Evolutionary conservation across 2,797 vertebrate species (phyloP).

Genomic region (Danio albolineatus): DNA sequence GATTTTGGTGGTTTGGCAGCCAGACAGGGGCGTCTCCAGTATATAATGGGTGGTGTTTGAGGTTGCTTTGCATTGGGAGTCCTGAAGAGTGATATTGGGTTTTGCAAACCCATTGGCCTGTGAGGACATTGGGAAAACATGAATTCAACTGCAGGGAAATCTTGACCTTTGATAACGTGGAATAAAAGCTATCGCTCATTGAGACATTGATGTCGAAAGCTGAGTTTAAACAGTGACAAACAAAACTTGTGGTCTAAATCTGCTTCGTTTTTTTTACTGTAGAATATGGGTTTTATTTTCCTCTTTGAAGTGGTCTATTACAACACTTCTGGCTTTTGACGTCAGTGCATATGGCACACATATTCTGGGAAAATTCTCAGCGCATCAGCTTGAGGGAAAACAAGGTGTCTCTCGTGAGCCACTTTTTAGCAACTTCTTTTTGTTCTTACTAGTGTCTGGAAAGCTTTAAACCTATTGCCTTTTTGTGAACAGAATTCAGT

Average conservation of each 20-base stretch:
- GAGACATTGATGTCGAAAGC: background rate
- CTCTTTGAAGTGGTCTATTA: conserved; percentile 74
- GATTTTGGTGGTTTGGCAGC: conserved; percentile 82
- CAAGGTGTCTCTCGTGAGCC: background rate
- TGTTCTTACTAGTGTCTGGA: background rate
- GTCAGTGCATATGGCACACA: conserved; percentile 50
- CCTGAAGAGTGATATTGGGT: conserved; percentile 88
- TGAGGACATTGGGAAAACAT: conserved; percentile 49
- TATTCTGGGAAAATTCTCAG: conserved; percentile 35
- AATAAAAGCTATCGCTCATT: background rate
- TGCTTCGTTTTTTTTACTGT: conserved; percentile 66
- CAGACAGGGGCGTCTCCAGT: conserved; percentile 86
- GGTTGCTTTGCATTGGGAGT: conserved; percentile 89
- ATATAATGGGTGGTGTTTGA: conserved; percentile 93
- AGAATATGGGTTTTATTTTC: conserved; percentile 67
- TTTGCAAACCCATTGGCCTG: conserved; percentile 84
- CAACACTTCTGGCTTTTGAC: conserved; percentile 59
- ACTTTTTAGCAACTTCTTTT: background rate
- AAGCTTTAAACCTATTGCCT: background rate
- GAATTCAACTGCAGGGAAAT: conserved; percentile 29
- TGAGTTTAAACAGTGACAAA: conserved; percentile 63
- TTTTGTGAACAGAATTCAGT: background rate
- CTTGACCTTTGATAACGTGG: background rate
- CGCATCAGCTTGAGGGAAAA: conserved; percentile 43
- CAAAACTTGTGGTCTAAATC: conserved; percentile 68